phyloP scores from a whole-genome alignment of 2,888 invertebrate genomes.

The Lycophotia porphyrea region DNA sequence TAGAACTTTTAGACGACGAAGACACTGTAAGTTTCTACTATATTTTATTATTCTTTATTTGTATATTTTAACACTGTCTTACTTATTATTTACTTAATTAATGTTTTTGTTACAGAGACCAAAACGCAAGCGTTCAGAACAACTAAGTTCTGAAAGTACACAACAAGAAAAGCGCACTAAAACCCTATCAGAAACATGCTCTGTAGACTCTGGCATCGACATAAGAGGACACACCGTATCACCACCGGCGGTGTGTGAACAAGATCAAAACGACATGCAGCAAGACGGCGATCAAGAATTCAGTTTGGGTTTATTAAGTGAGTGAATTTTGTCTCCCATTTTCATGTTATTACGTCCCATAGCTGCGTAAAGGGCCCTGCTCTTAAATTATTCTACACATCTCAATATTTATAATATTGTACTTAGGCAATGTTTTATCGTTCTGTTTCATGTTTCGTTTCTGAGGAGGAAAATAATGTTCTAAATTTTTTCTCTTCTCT shows the following conservation, averaged over 20 bases:
- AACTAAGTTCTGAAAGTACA: neutral
- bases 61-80: neutral
- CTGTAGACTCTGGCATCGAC: constrained; percentile 42
- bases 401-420: neutral
- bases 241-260: neutral
- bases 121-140: constrained; percentile 26
- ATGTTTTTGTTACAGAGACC: constrained; percentile 11
- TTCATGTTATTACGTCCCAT: too few species aligned
- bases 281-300: neutral
- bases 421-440: neutral
- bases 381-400: neutral
- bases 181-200: constrained; percentile 29
- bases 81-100: too few species aligned
- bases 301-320: constrained; percentile 28
- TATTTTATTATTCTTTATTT: neutral
- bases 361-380: too few species aligned
- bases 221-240: constrained; percentile 16
- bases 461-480: neutral
- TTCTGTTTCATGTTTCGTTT: neutral
- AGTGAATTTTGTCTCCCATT: neutral
- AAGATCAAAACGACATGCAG: constrained; percentile 14
- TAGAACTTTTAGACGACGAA: constrained; percentile 23
- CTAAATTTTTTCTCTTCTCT: neutral
- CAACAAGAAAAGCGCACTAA: constrained; percentile 35
- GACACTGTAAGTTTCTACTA: constrained; percentile 18